Evolutionary conservation across 2,113 vertebrate species (phyloP).

Genomic region (Oncorhynchus keta): DNA sequence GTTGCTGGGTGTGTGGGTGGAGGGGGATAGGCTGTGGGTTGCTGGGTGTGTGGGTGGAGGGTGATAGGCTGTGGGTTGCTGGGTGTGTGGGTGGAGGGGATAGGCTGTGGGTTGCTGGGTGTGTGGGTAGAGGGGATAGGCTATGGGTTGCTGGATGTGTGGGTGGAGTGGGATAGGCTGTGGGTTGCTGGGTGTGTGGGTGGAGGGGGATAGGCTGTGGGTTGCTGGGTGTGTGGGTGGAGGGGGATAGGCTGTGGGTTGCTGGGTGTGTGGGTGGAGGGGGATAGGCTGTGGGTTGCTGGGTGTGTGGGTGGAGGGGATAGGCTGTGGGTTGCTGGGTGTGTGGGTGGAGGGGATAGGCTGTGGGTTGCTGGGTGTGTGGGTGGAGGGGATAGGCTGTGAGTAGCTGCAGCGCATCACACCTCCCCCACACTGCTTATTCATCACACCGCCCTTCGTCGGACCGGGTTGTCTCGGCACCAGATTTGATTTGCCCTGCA

Average conservation of each 20-base stretch:
- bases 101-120: background rate
- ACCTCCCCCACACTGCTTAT: conserved; percentile 28
- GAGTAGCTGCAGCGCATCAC: background rate
- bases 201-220: no score
- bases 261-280: no score
- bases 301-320: no score
- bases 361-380: background rate
- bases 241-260: no score
- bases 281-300: no score
- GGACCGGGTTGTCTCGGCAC: background rate
- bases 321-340: no score
- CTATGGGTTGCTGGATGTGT: background rate
- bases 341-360: no score
- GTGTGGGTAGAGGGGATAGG: background rate
- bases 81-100: background rate
- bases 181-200: no score
- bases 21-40: background rate
- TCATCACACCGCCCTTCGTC: conserved; percentile 25
- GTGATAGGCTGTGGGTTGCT: no score
- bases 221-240: no score
- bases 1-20: background rate
- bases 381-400: background rate
- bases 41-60: background rate
- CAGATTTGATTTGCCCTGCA: conserved; percentile 50
- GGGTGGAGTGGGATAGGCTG: no score